These are phyloP conservation scores for Sandelia bainsii DNA, from an alignment of 2,797 vertebrate genomes.

Conservation along the genomic window DNA sequence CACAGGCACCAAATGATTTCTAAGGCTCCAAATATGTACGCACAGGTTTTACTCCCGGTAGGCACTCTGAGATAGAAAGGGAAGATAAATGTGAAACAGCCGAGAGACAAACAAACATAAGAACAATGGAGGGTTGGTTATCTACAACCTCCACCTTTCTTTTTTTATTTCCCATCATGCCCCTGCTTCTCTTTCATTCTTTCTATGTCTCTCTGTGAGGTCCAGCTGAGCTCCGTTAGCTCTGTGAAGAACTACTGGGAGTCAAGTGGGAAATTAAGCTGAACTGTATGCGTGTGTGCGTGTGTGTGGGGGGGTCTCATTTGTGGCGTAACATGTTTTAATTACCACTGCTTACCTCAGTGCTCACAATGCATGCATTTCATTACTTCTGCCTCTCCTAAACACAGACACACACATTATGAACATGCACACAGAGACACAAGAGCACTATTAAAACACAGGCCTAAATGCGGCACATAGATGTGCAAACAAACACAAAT, in stretches of 20 bases:
- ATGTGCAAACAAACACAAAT: neutral
- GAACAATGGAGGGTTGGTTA: constrained; percentile 53
- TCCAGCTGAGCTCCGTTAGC: constrained; percentile 75
- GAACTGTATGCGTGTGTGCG: constrained; percentile 25
- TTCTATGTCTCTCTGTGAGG: constrained; percentile 6
- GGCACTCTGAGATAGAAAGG: constrained; percentile 2
- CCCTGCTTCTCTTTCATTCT: neutral
- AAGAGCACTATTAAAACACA: neutral
- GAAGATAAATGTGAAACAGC: constrained; percentile 20
- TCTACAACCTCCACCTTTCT: constrained; percentile 4
- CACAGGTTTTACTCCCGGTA: constrained; percentile 10
- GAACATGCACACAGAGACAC: neutral
- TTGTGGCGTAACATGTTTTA: constrained; percentile 73
- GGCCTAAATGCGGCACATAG: neutral
- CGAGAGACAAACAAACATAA: constrained; percentile 30
- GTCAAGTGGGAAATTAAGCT: constrained; percentile 77
- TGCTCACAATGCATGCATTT: constrained; percentile 63
- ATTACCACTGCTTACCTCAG: constrained; percentile 74
- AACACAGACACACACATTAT: constrained; percentile 8
- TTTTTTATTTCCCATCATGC: constrained; percentile 43
- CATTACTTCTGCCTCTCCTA: constrained; percentile 30
- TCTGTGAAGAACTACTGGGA: constrained; percentile 64
- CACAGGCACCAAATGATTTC: constrained; percentile 3
- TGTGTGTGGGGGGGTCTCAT: neutral
- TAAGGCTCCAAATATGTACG: constrained; percentile 37